These are phyloP conservation scores for Sebastiscus albofasciatus DNA, from an alignment of 2,797 vertebrate species.

Conservation along the genomic window DNA sequence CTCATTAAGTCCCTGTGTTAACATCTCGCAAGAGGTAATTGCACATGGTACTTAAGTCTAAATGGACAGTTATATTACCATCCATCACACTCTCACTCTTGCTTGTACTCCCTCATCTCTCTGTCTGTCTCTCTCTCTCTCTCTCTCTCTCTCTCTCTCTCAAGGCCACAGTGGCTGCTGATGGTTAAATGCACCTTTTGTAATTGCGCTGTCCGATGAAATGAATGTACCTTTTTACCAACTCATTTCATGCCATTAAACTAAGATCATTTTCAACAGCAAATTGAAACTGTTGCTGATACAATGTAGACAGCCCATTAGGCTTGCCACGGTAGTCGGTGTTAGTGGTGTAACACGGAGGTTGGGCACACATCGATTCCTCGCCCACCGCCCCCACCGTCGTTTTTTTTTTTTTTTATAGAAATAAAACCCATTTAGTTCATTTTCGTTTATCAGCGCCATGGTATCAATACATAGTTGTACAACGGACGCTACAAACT, in stretches of 20 bases:
- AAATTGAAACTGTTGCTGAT: not conserved
- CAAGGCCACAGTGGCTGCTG: slow-evolving; percentile 2
- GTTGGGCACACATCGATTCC: too few species aligned
- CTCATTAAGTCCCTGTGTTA: slow-evolving; percentile 70
- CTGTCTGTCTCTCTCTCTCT: not conserved
- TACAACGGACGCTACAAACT: too few species aligned
- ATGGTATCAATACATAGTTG: too few species aligned
- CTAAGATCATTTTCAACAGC: not conserved
- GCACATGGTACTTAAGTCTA: slow-evolving; percentile 64
- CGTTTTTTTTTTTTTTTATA: too few species aligned
- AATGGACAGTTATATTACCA: slow-evolving; percentile 64
- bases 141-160: not conserved
- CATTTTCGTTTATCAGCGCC: too few species aligned
- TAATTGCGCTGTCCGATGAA: not conserved
- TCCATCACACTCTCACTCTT: slow-evolving; percentile 44
- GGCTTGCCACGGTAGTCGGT: too few species aligned
- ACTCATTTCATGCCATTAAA: slow-evolving; percentile 1
- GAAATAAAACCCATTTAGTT: too few species aligned
- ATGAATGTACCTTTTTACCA: slow-evolving; percentile 21
- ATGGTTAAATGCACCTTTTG: slow-evolving; percentile 1
- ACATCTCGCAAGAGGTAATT: slow-evolving; percentile 68
- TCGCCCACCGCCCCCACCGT: accelerated
- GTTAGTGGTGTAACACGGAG: too few species aligned
- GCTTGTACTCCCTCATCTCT: not conserved
- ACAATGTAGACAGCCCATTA: not conserved